These are phyloP conservation scores for Drosophila pectinifera DNA, from an alignment of 1,140 invertebrate genomes.

Conservation along the genomic window DNA sequence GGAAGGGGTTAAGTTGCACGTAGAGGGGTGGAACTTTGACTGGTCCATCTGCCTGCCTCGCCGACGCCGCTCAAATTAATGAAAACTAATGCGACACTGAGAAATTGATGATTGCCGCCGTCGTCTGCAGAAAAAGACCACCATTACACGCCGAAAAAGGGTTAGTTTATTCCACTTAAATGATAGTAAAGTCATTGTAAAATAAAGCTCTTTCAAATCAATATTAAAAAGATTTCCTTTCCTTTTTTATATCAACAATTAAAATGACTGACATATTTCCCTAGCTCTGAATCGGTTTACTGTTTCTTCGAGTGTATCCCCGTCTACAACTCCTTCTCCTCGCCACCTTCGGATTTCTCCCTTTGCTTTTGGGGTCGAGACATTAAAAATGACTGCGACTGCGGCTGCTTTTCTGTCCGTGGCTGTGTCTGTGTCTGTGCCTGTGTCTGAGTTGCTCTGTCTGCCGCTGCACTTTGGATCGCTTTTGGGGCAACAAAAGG, in stretches of 20 bases:
- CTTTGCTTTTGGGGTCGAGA: slow-evolving; percentile 56
- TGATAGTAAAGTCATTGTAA: background rate
- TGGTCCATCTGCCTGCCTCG: slow-evolving; percentile 71
- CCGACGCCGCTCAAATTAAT: slow-evolving; percentile 76
- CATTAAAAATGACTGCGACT: slow-evolving; percentile 82
- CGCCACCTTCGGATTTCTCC: slow-evolving; percentile 11
- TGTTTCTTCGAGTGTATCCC: slow-evolving; percentile 23
- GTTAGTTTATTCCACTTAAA: background rate
- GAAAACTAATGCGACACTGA: slow-evolving; percentile 83
- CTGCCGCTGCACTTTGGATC: slow-evolving; percentile 72
- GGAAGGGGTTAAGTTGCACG: background rate
- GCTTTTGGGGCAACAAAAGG: slow-evolving; percentile 72
- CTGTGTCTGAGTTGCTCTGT: slow-evolving; percentile 25
- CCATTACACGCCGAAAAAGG: slow-evolving; percentile 14
- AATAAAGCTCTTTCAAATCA: background rate
- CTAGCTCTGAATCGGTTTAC: no score
- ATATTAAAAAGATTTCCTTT: no score
- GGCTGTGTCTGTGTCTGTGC: slow-evolving; percentile 34
- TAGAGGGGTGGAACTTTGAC: slow-evolving; percentile 18
- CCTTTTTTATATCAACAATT: background rate
- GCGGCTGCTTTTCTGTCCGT: slow-evolving; percentile 52
- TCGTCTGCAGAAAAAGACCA: slow-evolving; percentile 49
- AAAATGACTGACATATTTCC: background rate
- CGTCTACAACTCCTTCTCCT: slow-evolving; percentile 7
- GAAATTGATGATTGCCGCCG: slow-evolving; percentile 80